These are phyloP conservation scores for Dryadula phaetusa DNA, from an alignment of 2,888 invertebrate species.

Conservation along the genomic window DNA sequence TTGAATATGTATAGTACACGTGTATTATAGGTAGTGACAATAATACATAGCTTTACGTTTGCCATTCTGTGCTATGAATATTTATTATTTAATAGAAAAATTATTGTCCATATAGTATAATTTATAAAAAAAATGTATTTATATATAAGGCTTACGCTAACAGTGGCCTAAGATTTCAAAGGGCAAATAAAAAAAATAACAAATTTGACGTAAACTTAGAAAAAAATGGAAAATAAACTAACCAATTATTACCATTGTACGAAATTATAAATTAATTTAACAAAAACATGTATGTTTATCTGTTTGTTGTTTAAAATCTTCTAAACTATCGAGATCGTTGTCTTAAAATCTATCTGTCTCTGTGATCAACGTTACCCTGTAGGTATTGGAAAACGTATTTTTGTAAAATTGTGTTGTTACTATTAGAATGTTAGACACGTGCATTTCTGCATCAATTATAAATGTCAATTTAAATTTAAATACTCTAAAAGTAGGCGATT, in stretches of 20 bases:
- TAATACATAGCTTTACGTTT: slow-evolving; percentile 35
- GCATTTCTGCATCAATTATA: slow-evolving; percentile 66
- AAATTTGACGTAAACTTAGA: neutral
- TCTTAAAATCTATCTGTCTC: slow-evolving; percentile 26
- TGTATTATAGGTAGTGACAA: slow-evolving; percentile 40
- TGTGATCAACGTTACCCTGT: slow-evolving; percentile 41
- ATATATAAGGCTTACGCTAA: slow-evolving; percentile 8
- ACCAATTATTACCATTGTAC: neutral
- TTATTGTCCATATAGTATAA: slow-evolving; percentile 4
- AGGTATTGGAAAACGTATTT: slow-evolving; percentile 44
- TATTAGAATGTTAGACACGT: slow-evolving; percentile 32
- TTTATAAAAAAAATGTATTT: slow-evolving; percentile 12
- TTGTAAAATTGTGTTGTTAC: slow-evolving; percentile 41
- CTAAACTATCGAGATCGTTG: neutral
- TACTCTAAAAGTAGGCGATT: slow-evolving; percentile 16
- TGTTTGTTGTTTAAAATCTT: slow-evolving; percentile 8
- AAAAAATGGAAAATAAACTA: neutral
- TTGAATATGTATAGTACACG: slow-evolving; percentile 14
- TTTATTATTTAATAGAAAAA: slow-evolving; percentile 15
- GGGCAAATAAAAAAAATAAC: slow-evolving; percentile 16
- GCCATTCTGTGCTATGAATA: slow-evolving; percentile 12
- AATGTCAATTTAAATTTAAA: slow-evolving; percentile 69
- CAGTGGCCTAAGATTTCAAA: slow-evolving; percentile 9
- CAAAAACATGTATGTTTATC: slow-evolving; percentile 8
- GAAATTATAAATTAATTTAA: neutral